Evolutionary conservation across 2,113 vertebrate genomes (phyloP).

Genomic region (Myrmecophaga tridactyla): DNA sequence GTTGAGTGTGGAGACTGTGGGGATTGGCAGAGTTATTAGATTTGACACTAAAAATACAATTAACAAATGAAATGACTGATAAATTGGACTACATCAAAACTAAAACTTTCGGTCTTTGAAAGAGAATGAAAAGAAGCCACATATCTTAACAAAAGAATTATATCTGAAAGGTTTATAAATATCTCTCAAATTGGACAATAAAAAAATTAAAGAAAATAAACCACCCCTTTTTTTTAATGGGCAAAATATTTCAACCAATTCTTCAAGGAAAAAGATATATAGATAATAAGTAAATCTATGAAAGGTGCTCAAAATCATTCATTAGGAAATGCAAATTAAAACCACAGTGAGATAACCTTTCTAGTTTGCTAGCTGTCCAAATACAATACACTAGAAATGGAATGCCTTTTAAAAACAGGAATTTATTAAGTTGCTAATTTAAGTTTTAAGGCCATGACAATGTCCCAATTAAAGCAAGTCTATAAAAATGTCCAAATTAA

Average conservation of each 20-base stretch:
- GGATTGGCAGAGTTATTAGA: not conserved
- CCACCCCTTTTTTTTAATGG: not conserved
- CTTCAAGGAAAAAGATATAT: not conserved
- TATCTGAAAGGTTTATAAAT: not conserved
- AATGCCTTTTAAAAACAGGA: too few species aligned
- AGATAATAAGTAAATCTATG: too few species aligned
- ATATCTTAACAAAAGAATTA: not conserved
- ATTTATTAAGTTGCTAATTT: too few species aligned
- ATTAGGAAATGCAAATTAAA: not conserved
- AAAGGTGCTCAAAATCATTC: not conserved
- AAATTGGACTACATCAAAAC: not conserved
- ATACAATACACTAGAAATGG: too few species aligned
- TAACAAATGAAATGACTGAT: not conserved
- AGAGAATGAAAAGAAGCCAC: not conserved
- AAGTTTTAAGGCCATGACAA: too few species aligned
- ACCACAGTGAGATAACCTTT: not conserved
- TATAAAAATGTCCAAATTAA: too few species aligned
- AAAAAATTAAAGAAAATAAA: not conserved
- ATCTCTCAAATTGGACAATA: not conserved
- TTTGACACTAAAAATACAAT: not conserved
- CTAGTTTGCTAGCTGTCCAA: too few species aligned
- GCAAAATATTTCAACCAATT: not conserved
- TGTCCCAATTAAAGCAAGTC: too few species aligned
- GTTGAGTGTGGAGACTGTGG: too few species aligned
- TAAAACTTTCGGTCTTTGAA: not conserved